Percentiles rank a stretch among this genome's conserved stretches.
phyloP scores from a whole-genome alignment of 1,140 invertebrate genomes.

The Charaxes varanes region DNA sequence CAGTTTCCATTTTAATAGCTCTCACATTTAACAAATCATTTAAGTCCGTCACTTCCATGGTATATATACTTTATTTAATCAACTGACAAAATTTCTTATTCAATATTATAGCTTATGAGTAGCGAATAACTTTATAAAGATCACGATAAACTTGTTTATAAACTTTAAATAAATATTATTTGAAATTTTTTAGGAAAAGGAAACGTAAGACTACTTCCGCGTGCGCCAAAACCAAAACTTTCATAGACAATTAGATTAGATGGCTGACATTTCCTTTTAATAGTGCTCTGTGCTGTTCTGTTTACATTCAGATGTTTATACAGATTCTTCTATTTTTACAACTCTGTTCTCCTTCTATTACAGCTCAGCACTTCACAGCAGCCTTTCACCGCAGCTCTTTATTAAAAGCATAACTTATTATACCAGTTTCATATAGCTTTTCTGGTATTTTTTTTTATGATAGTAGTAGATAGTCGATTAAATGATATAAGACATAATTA shows the following conservation, averaged over 20 bases:
- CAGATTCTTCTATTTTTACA: no score
- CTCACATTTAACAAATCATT: slow-evolving; percentile 55
- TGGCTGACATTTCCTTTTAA: slow-evolving; percentile 4
- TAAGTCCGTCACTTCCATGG: slow-evolving; percentile 58
- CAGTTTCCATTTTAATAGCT: slow-evolving; percentile 60
- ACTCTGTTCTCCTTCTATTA: no score
- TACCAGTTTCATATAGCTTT: no score
- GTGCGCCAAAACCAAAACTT: slow-evolving; percentile 42
- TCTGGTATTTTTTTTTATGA: no score
- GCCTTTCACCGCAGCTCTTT: no score
- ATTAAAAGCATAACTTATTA: no score
- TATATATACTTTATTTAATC: slow-evolving; percentile 7
- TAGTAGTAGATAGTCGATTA: no score
- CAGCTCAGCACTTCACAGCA: no score
- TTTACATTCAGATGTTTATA: no score
- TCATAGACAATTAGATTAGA: slow-evolving; percentile 20
- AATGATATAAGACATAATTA: no score
- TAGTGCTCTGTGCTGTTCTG: no score
- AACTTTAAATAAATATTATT: slow-evolving; percentile 32
- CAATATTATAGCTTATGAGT: background rate
- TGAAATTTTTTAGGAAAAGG: slow-evolving; percentile 64
- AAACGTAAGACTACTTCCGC: slow-evolving; percentile 61
- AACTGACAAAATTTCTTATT: slow-evolving; percentile 8
- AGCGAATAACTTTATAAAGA: slow-evolving; percentile 9
- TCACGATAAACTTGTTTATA: slow-evolving; percentile 19